A percentile compares a stretch with the other conserved stretches of the same genome.
Evolutionary conservation across 1,140 invertebrate species (phyloP).

Genomic region (Ceratina japonica): DNA sequence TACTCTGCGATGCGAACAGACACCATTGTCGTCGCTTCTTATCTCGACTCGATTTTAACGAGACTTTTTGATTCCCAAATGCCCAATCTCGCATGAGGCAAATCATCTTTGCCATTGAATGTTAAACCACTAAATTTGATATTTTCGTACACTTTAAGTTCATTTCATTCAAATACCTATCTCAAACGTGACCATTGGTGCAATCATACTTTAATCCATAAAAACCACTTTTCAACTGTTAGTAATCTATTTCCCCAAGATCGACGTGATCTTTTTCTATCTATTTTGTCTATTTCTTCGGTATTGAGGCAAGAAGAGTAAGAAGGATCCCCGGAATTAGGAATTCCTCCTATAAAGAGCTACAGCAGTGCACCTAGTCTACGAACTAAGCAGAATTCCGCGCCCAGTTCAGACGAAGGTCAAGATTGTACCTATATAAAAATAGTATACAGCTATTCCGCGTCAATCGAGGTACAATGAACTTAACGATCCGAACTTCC

Average conservation of each 20-base stretch:
- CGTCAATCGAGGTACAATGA: conserved; percentile 49
- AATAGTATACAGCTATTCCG: conserved; percentile 39
- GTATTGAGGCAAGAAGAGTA: background rate
- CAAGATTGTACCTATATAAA: conserved; percentile 55
- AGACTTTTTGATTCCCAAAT: background rate
- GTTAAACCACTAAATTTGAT: too few relatives aligned
- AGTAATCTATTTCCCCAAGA: too few relatives aligned
- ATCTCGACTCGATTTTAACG: background rate
- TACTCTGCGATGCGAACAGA: background rate
- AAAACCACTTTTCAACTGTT: too few relatives aligned
- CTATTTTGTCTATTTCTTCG: too few relatives aligned
- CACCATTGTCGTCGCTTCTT: conserved; percentile 9
- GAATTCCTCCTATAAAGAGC: conserved; percentile 1
- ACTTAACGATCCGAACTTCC: conserved; percentile 42
- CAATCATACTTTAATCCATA: too few relatives aligned
- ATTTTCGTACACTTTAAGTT: too few relatives aligned
- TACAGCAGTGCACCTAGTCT: too few relatives aligned
- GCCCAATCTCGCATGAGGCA: too few relatives aligned
- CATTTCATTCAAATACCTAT: too few relatives aligned
- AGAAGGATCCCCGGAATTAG: background rate
- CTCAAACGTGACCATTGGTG: too few relatives aligned
- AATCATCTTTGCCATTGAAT: background rate
- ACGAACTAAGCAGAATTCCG: conserved; percentile 25
- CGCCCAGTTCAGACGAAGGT: conserved; percentile 40
- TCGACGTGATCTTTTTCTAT: too few relatives aligned